Conservation (phyloP, 2,888 invertebrate genomes). For the Meteorus colon region DNA sequence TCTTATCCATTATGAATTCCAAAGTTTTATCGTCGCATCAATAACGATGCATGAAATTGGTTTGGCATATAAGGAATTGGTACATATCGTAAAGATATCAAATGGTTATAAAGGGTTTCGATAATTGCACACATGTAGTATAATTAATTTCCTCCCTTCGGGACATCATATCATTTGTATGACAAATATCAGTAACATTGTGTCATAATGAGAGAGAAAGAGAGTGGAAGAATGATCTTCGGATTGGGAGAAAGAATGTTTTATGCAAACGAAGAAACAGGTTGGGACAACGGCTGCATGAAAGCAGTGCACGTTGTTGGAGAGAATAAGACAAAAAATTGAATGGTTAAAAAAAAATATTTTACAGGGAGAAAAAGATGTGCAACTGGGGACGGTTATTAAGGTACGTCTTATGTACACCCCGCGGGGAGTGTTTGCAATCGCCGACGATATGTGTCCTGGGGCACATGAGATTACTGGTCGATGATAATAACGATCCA, state of each 20-base stretch:
- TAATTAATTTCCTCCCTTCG: neutral
- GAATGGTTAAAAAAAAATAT: conserved; percentile 23
- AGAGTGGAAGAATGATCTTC: neutral
- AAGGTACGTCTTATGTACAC: conserved; percentile 50
- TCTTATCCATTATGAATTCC: conserved; percentile 9
- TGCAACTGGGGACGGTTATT: conserved; percentile 55
- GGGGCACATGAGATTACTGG: conserved; percentile 54
- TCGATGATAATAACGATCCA: conserved; percentile 56
- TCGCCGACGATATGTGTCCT: conserved; percentile 51
- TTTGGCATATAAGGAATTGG: neutral
- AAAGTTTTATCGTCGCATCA: conserved; percentile 15
- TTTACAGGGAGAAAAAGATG: conserved; percentile 42
- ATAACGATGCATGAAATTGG: conserved; percentile 10
- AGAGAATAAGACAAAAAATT: conserved; percentile 32
- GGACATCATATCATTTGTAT: neutral
- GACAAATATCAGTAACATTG: neutral
- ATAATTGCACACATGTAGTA: neutral
- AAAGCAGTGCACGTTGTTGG: conserved; percentile 34
- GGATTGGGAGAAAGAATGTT: neutral
- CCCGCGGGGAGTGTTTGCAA: conserved; percentile 58
- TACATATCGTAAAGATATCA: neutral
- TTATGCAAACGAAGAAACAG: conserved; percentile 14
- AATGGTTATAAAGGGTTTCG: neutral
- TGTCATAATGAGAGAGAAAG: conserved; percentile 2
- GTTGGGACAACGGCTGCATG: neutral